Conservation (phyloP, 2,888 invertebrate genomes). For the Heliconius erato region DNA sequence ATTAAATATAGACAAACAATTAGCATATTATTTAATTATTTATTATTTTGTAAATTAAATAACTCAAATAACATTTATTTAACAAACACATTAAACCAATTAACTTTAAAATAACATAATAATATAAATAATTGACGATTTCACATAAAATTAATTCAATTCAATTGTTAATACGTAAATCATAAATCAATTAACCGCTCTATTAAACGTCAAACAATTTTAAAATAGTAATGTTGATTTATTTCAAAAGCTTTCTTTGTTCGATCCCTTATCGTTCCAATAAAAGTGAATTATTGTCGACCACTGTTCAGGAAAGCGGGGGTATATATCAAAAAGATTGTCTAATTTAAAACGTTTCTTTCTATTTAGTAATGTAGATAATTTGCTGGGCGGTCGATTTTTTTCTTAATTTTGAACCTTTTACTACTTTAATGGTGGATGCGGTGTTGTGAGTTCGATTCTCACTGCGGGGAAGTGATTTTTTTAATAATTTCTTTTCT, state of each 20-base stretch:
- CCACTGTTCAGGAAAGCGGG: conserved; percentile 70
- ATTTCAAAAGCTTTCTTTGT: conserved; percentile 72
- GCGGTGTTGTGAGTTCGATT: background rate
- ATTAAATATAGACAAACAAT: background rate
- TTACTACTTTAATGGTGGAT: background rate
- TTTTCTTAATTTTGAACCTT: background rate
- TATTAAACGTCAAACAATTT: conserved; percentile 47
- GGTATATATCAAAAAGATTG: conserved; percentile 80
- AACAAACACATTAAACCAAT: conserved; percentile 53
- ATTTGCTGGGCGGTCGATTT: conserved; percentile 27
- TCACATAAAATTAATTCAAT: conserved; percentile 64
- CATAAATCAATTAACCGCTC: conserved; percentile 54
- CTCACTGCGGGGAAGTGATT: background rate
- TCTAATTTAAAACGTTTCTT: conserved; percentile 77
- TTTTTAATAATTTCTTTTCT: no score
- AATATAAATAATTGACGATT: conserved; percentile 53
- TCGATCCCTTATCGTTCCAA: conserved; percentile 79
- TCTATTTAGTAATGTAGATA: conserved; percentile 26
- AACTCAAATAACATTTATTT: no score
- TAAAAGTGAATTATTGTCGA: conserved; percentile 80
- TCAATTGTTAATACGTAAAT: conserved; percentile 46
- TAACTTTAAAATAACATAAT: background rate
- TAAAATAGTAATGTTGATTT: conserved; percentile 68
- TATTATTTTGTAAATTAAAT: background rate
- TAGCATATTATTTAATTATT: background rate